phyloP scores from a whole-genome alignment of 1,140 invertebrate species.

The Bombyx mandarina region DNA sequence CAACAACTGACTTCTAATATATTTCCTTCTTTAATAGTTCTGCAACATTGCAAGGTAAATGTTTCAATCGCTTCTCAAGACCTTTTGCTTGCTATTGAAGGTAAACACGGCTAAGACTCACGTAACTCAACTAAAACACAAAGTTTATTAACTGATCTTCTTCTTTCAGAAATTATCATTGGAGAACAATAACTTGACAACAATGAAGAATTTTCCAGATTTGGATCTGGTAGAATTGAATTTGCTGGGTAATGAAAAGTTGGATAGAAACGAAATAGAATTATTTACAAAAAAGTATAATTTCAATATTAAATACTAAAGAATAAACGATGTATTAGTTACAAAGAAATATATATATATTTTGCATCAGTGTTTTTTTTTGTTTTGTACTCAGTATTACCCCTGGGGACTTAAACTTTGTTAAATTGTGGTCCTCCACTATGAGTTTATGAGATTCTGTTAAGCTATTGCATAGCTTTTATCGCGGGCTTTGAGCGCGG shows the following conservation, averaged over 20 bases:
- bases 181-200: constrained; percentile 43
- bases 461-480: too few relatives aligned
- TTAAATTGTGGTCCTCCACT: too few relatives aligned
- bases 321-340: not conserved
- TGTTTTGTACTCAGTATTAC: too few relatives aligned
- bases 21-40: constrained; percentile 36
- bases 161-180: constrained; percentile 47
- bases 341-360: not conserved
- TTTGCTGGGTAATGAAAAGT: constrained; percentile 32
- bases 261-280: constrained; percentile 32
- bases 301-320: constrained; percentile 17
- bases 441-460: too few relatives aligned
- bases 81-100: not conserved
- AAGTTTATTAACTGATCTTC: constrained; percentile 5
- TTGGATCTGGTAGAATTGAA: constrained; percentile 39
- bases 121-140: too few relatives aligned
- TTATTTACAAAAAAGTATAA: constrained; percentile 31
- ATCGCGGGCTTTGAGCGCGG: too few relatives aligned
- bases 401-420: too few relatives aligned
- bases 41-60: constrained; percentile 56
- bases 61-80: not conserved
- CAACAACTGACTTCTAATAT: constrained; percentile 40
- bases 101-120: not conserved
- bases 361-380: not conserved
- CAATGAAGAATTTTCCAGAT: constrained; percentile 40